Conservation (phyloP, 2,888 invertebrate species). For the Mayetiola destructor region DNA sequence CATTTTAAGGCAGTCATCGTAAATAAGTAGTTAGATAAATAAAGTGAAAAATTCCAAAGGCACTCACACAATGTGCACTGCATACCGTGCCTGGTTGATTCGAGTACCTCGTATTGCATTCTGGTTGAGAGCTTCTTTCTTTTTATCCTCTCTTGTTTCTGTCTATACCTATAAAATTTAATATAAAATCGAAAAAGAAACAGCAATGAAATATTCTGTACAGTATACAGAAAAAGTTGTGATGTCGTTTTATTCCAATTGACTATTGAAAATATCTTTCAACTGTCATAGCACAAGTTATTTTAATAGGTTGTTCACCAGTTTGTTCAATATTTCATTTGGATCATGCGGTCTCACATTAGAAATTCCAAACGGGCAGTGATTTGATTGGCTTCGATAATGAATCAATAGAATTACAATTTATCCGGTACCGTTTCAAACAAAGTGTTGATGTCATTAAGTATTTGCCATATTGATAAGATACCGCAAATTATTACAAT, state of each 20-base stretch:
- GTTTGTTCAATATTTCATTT: neutral
- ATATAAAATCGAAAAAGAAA: too few relatives aligned
- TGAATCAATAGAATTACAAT: neutral
- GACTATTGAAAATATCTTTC: too few relatives aligned
- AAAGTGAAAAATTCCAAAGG: neutral
- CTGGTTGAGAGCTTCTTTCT: neutral
- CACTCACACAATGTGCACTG: neutral
- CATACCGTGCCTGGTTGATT: constrained; percentile 4
- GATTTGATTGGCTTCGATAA: neutral
- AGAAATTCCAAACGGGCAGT: neutral
- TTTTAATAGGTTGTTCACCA: too few relatives aligned
- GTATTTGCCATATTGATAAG: constrained; percentile 5
- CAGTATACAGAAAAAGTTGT: too few relatives aligned
- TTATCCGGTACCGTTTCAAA: constrained; percentile 1
- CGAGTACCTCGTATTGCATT: neutral
- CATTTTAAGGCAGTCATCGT: neutral
- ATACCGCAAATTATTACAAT: neutral
- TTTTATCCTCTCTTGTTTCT: neutral
- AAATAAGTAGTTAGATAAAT: too few relatives aligned
- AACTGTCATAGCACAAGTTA: too few relatives aligned
- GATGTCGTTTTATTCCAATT: neutral
- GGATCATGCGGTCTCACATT: neutral
- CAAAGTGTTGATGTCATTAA: constrained; percentile 5
- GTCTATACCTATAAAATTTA: neutral
- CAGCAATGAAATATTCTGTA: too few relatives aligned